Percentiles rank a stretch among this genome's conserved stretches.
Evolutionary conservation across 2,797 vertebrate species (phyloP).

Genomic region (Thamnophis elegans): DNA sequence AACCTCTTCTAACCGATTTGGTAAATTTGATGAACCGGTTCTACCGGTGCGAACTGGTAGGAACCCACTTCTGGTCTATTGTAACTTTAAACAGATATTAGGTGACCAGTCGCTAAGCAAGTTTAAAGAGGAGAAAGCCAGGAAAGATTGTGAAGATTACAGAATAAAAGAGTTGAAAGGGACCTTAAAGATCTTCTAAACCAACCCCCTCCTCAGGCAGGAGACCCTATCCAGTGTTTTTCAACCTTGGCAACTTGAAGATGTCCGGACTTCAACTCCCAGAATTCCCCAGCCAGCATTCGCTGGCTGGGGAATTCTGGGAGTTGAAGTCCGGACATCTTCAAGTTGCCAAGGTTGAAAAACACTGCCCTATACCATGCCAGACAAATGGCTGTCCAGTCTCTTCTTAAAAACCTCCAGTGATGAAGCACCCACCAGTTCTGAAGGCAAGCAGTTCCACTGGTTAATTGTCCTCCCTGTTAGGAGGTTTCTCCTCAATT

Average conservation of each 20-base stretch:
- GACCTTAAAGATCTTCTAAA: neutral
- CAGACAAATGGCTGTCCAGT: neutral
- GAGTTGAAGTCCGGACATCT: too few relatives aligned
- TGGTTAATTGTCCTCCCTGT: neutral
- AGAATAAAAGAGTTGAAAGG: neutral
- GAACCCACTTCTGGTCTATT: too few relatives aligned
- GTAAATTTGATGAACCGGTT: too few relatives aligned
- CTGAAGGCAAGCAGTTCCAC: too few relatives aligned
- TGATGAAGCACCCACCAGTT: neutral
- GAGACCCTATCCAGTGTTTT: neutral
- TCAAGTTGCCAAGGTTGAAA: too few relatives aligned
- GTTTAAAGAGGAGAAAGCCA: neutral
- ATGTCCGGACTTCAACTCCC: too few relatives aligned
- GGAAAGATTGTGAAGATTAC: neutral
- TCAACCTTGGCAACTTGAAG: too few relatives aligned
- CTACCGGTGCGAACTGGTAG: too few relatives aligned
- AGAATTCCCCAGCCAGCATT: too few relatives aligned
- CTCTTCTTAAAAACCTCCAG: neutral
- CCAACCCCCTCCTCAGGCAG: neutral
- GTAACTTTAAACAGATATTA: neutral
- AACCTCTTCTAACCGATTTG: too few relatives aligned
- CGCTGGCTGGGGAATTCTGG: too few relatives aligned
- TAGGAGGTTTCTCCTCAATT: neutral
- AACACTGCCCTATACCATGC: too few relatives aligned
- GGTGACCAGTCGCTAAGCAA: neutral